These are phyloP conservation scores for Falco punctatus DNA, from an alignment of 2,113 vertebrate species.

Conservation along the genomic window DNA sequence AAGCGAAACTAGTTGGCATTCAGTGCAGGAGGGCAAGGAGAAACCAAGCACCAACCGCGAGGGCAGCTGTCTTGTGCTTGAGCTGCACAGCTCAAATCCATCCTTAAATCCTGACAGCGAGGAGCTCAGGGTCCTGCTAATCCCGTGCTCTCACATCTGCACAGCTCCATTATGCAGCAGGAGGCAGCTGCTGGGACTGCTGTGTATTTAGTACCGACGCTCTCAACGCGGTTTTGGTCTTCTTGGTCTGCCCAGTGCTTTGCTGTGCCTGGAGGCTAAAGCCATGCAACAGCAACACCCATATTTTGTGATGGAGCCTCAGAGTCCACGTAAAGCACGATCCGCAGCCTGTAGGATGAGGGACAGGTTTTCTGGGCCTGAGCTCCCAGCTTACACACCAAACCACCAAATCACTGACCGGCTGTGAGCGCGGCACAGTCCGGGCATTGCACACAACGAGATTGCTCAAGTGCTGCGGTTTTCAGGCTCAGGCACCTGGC, in stretches of 20 bases:
- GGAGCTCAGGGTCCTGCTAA: not conserved
- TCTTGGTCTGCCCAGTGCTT: not conserved
- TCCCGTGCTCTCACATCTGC: not conserved
- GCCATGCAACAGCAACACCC: not conserved
- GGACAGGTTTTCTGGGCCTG: not conserved
- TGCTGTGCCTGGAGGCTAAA: not conserved
- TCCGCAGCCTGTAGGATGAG: not conserved
- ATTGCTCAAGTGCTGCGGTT: rapidly evolving
- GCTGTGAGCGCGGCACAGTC: rapidly evolving
- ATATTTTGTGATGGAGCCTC: not conserved
- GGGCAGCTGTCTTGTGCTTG: not conserved
- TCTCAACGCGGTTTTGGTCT: not conserved
- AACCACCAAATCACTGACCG: rapidly evolving
- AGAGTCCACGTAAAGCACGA: not conserved
- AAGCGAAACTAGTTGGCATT: not conserved
- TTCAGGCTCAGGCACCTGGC: not conserved
- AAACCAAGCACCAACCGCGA: rapidly evolving
- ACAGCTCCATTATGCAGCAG: not conserved
- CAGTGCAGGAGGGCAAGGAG: not conserved
- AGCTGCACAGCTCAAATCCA: not conserved
- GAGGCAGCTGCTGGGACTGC: not conserved
- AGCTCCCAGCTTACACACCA: not conserved
- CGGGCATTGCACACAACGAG: not conserved
- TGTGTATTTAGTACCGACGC: not conserved
- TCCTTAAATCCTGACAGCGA: not conserved